phyloP scores from a whole-genome alignment of 2,888 invertebrate genomes.

The Poecilus cupreus region DNA sequence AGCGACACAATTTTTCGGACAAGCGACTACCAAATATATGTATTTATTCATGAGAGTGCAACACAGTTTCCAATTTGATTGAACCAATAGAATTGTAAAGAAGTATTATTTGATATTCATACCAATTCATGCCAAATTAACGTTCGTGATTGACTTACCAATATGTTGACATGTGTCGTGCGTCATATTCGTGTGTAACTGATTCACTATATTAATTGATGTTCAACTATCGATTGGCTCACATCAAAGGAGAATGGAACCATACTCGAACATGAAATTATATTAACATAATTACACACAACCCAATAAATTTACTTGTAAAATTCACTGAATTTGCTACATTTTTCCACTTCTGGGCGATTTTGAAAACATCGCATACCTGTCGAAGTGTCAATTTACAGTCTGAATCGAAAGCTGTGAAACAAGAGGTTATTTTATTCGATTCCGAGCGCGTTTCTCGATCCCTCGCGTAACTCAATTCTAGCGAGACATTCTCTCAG shows the following conservation, averaged over 20 bases:
- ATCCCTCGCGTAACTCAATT: not conserved
- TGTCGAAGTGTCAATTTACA: not conserved
- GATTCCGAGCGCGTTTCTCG: not conserved
- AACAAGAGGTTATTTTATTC: not conserved
- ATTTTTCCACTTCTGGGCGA: too few species aligned
- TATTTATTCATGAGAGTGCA: constrained; percentile 13
- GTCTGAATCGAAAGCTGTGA: not conserved
- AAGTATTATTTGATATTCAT: constrained; percentile 2
- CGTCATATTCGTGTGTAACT: not conserved
- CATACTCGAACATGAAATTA: too few species aligned
- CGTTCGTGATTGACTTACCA: not conserved
- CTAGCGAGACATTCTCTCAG: not conserved
- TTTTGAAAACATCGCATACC: not conserved
- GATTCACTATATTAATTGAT: not conserved
- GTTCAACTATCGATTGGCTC: not conserved
- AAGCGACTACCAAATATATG: not conserved
- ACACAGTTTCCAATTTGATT: constrained; percentile 21
- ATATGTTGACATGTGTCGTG: not conserved
- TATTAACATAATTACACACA: too few species aligned
- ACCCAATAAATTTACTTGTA: too few species aligned
- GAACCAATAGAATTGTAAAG: constrained; percentile 18
- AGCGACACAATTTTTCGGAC: not conserved
- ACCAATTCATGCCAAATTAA: not conserved
- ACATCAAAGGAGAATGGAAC: not conserved
- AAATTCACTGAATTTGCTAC: too few species aligned